These are phyloP conservation scores for Prolemur simus DNA, from an alignment of 2,113 vertebrate genomes.

Conservation along the genomic window DNA sequence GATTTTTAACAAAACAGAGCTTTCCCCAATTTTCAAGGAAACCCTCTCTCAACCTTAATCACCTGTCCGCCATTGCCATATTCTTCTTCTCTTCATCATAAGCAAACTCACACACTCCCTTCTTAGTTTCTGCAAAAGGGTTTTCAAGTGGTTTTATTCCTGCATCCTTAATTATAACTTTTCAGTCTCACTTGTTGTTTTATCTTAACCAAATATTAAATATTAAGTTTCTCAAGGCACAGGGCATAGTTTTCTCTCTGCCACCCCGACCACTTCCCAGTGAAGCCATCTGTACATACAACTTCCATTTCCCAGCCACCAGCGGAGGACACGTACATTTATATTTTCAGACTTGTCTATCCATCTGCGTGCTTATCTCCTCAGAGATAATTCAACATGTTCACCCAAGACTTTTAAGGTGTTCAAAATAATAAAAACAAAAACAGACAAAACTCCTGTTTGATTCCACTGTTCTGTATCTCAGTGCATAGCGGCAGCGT, in stretches of 20 bases:
- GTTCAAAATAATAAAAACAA: background rate
- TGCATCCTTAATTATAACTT: rapidly evolving
- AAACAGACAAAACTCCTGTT: background rate
- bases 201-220: background rate
- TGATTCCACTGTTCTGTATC: background rate
- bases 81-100: background rate
- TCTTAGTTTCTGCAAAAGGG: background rate
- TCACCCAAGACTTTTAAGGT: background rate
- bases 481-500: rapidly evolving
- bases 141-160: background rate
- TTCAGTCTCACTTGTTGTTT: background rate
- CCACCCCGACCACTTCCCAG: background rate
- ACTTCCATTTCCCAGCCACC: background rate
- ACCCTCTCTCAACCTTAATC: background rate
- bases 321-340: background rate
- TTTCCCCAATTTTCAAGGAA: background rate
- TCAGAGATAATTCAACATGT: background rate
- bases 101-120: background rate
- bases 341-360: background rate
- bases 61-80: background rate
- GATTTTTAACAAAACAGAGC: background rate
- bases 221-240: background rate
- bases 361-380: background rate
- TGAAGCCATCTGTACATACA: background rate
- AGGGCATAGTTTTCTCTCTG: background rate